Conservation (phyloP, 1,140 invertebrate genomes). For the Bilobella aurantiaca region DNA sequence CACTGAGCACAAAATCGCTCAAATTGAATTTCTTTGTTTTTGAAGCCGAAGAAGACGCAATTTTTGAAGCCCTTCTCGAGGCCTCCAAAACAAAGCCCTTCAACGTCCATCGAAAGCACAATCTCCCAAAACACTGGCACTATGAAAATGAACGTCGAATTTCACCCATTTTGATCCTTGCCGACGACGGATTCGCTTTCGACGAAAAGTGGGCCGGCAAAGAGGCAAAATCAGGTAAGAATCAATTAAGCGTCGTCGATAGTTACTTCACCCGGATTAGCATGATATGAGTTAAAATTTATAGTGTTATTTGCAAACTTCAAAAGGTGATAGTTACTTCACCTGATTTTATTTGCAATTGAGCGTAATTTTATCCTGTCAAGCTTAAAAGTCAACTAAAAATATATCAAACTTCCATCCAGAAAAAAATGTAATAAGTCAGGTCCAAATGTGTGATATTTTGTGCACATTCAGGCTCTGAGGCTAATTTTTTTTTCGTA, state of each 20-base stretch:
- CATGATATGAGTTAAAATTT: too few species aligned
- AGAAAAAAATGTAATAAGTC: too few species aligned
- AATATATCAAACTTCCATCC: too few species aligned
- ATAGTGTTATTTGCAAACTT: too few species aligned
- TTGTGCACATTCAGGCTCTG: too few species aligned
- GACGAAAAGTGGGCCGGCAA: slow-evolving; percentile 37
- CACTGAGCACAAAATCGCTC: too few species aligned
- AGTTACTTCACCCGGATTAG: too few species aligned
- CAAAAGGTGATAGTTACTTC: too few species aligned
- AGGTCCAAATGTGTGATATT: too few species aligned
- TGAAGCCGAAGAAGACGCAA: slow-evolving; percentile 8
- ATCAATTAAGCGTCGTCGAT: neutral
- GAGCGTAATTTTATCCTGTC: neutral
- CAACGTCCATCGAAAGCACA: slow-evolving; percentile 47
- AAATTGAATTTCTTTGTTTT: neutral
- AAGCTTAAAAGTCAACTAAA: neutral
- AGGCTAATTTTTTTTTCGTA: too few species aligned
- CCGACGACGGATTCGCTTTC: slow-evolving; percentile 50
- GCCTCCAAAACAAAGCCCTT: slow-evolving; percentile 43
- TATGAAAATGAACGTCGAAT: slow-evolving; percentile 50
- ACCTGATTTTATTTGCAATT: too few species aligned
- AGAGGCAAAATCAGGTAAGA: neutral
- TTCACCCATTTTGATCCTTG: slow-evolving; percentile 48
- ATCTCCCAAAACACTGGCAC: slow-evolving; percentile 46
- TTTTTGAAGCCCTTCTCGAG: slow-evolving; percentile 38